phyloP scores from a whole-genome alignment of 2,113 vertebrate genomes.

The Turnix velox region DNA sequence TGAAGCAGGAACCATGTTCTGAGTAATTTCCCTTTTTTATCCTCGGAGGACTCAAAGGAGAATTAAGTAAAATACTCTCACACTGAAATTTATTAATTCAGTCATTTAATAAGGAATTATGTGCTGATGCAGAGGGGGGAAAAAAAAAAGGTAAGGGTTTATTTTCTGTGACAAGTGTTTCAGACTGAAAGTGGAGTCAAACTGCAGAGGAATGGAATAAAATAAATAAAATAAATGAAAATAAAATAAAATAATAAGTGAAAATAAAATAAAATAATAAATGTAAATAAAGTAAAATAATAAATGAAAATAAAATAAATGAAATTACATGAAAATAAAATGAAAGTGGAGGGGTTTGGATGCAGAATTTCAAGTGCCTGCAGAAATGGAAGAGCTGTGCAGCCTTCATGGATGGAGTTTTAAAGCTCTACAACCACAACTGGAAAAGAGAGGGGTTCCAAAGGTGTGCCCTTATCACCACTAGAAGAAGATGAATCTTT shows the following conservation, averaged over 20 bases:
- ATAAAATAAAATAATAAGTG: no score
- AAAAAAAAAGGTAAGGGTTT: not conserved
- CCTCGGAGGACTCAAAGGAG: not conserved
- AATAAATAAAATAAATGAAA: no score
- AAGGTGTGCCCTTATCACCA: not conserved
- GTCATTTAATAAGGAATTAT: not conserved
- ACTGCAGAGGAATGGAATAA: not conserved
- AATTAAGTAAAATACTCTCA: conserved; percentile 23
- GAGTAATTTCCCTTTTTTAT: conserved; percentile 28
- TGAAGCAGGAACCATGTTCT: not conserved
- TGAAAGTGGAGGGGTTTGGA: not conserved
- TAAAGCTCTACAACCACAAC: not conserved
- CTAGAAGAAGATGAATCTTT: not conserved
- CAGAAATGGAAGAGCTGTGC: not conserved
- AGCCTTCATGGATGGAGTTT: not conserved
- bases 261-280: no score
- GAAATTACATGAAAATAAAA: no score
- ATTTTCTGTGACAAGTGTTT: not conserved
- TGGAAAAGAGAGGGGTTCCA: not conserved
- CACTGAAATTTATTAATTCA: not conserved
- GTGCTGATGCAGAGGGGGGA: not conserved
- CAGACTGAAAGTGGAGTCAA: not conserved
- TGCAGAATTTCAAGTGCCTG: not conserved
- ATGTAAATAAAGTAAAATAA: no score
- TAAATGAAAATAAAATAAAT: no score